These are phyloP conservation scores for Philopedon plagiatum DNA, from an alignment of 2,888 invertebrate species.

Conservation along the genomic window DNA sequence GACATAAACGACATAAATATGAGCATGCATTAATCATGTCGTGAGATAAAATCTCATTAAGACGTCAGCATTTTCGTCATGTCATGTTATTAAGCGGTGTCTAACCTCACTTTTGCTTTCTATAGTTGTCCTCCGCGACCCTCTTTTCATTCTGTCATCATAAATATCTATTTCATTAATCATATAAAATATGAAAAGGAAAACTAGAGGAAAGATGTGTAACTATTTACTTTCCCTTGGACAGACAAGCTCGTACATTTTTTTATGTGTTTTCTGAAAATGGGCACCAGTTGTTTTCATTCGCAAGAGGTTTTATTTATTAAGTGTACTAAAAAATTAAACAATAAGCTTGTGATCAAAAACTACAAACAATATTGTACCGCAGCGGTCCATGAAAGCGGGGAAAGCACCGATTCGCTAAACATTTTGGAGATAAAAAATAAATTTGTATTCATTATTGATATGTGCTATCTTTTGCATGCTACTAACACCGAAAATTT, in stretches of 20 bases:
- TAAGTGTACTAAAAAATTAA: no score
- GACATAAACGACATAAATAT: not conserved
- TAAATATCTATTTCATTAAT: not conserved
- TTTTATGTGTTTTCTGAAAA: no score
- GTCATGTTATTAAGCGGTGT: not conserved
- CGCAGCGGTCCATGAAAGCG: no score
- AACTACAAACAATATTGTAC: no score
- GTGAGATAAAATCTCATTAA: not conserved
- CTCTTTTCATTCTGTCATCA: not conserved
- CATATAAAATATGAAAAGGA: not conserved
- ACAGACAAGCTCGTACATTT: not conserved
- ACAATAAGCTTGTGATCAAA: no score
- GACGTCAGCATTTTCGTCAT: not conserved
- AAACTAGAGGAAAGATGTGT: not conserved
- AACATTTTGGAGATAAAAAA: no score
- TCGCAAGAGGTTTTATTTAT: no score
- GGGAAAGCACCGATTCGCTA: no score
- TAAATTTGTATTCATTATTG: no score
- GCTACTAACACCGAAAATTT: no score
- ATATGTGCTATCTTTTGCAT: no score
- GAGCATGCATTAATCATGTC: not conserved
- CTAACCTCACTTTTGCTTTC: constrained; percentile 9
- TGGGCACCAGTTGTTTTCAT: no score
- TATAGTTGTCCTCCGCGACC: not conserved
- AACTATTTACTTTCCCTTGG: not conserved